Base-by-base conservation (phyloP, 1,140 invertebrate species). In the Drosophila rhopaloa region DNA sequence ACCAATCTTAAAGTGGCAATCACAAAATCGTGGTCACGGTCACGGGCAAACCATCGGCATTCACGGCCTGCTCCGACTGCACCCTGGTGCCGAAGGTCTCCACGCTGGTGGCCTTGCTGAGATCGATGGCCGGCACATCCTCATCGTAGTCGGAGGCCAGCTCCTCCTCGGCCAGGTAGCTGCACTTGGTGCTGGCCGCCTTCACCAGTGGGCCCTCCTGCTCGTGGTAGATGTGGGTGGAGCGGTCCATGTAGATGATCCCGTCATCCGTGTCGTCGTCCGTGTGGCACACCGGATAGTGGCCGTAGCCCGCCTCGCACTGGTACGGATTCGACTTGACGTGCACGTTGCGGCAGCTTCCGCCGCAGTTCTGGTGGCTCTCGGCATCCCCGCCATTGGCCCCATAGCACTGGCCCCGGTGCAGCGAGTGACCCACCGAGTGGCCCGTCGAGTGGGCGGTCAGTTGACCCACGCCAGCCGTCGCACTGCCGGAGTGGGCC, bases 1-100 rank as follows among this genome's bases (percentile, higher is more conserved):
- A 46, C 47, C 24, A 72, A 72, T 61, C 35, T 47, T 72, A 57
- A 5, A 53, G 44, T 70, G 57, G 58, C 59, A 78, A 92, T 92
- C 91, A 92, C 91, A 92, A 86, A 75, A 92, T 92, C 57, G 91
- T 92, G n/a, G 91, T 92, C 68, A 91, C 83, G 10, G 89, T 92
- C 37, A 91, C 74, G 37, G 89, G 78, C 51, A 79, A 68, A 19
- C 91, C 91, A 27, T 92, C 89, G 41, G 89, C 80, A 62, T 91
- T 91, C 4, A 92, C 44, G 27, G 71, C 76, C 41, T 79, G 68
- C 48, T 91, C 89, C 19, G 85, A 89, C 37, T 80, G 77, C 38
- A 90, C 76, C 24, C 84, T 76, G 10, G 75, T 75, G 24, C 44
- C 56, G 48, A 92, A 90, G 43, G 81, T 92, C 48, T 91, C 81